Base-by-base conservation (phyloP, 2,888 invertebrate species). In the Ypsolopha scabrella region DNA sequence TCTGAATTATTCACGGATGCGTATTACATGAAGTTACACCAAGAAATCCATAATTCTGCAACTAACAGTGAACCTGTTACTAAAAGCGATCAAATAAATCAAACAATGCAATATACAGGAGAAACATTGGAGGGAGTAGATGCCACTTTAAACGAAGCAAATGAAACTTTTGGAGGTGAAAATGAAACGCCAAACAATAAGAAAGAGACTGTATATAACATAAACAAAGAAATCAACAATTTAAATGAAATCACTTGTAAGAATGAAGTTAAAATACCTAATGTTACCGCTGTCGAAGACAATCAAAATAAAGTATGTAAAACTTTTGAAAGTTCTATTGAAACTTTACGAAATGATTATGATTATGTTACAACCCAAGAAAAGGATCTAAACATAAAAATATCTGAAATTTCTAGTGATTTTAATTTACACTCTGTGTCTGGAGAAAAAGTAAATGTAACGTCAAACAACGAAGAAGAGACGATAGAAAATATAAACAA, bases 21-120 rank as follows among this genome's bases (percentile, higher is more conserved):
- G 10, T 72, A 67, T 51, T 70, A 71, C 51, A 59, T 78, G 65
- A 67, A 66, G 41, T 65, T 79, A 43, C 72, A 75, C 48, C 51
- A 71, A 56, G 75, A 74, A 55, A 67, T 74, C 53, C 65, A 63
- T 37, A 65, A 73, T 55, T 36, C 51, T 11, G 41, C 10, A 8
- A 8, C 38, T 7, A 9, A 33, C 37, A 37, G 14, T 13, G 47
- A 47, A 11, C 10, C 13, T 6, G 24, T 24, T 4, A 38, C 9
- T 4, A 37, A 37, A 14, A 1, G 39, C 9, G 8, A 43, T 43
- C 11, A 37, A 47, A 13, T 7, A 6, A 47, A 47, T 13, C 13
- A 14, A 14, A 9, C 14, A 36, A 13, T 13, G 14, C 24, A 47
- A 47, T 8, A 14, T 13, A 37, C 4, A 47, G 8, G 37, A 47